Evolutionary conservation across 1,140 invertebrate genomes (phyloP).

Genomic region (Oncopeltus fasciatus): DNA sequence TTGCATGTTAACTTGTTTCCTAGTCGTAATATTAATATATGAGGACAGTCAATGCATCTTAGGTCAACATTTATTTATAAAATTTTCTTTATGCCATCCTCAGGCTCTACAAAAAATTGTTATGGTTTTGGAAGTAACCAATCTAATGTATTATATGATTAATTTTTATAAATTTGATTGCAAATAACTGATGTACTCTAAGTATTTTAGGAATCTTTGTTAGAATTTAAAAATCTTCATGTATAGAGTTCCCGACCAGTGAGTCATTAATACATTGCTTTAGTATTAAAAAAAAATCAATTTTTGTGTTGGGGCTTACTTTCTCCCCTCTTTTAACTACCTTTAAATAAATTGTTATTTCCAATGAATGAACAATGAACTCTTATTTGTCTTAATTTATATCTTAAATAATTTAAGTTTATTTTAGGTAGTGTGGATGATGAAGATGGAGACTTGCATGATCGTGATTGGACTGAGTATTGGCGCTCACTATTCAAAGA

Average conservation of each 20-base stretch:
- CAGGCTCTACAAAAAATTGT: not conserved
- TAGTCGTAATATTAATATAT: not conserved
- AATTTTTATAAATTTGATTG: not conserved
- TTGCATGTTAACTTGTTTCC: not conserved
- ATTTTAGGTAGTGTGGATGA: slow-evolving; percentile 38
- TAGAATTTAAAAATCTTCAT: too few relatives aligned
- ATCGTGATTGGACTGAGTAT: slow-evolving; percentile 70
- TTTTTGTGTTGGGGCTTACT: not conserved
- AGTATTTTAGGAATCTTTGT: too few relatives aligned
- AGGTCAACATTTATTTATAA: not conserved
- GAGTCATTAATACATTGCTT: not conserved
- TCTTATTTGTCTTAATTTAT: not conserved
- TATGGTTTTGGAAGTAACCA: not conserved
- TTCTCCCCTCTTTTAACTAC: too few relatives aligned
- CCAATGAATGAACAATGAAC: not conserved
- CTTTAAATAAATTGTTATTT: too few relatives aligned
- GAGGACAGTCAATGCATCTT: not conserved
- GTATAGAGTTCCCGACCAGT: too few relatives aligned
- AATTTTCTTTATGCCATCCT: not conserved
- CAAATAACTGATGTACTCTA: too few relatives aligned
- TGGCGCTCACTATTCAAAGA: slow-evolving; percentile 77
- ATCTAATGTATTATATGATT: not conserved
- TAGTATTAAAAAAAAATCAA: not conserved
- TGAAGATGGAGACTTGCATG: slow-evolving; percentile 49
- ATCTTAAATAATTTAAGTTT: not conserved